A percentile compares a stretch with the other conserved stretches of the same genome.
These are phyloP conservation scores for Petrolisthes manimaculis DNA, from an alignment of 2,888 invertebrate species.

Conservation along the genomic window DNA sequence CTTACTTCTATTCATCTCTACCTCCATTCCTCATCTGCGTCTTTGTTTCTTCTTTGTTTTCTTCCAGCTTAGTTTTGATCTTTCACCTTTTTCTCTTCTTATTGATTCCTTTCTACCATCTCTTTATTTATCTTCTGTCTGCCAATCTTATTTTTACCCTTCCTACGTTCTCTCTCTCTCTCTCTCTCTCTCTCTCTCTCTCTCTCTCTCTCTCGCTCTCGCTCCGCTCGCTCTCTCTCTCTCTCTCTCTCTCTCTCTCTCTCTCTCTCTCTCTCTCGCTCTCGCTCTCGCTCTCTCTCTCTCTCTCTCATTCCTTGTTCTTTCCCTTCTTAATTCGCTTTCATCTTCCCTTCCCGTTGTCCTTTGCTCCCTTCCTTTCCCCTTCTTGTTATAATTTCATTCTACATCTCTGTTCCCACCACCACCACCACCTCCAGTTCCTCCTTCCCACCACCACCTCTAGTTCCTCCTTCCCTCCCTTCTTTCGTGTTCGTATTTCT, in stretches of 20 bases:
- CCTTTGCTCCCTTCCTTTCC: not conserved
- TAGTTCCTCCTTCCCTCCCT: not conserved
- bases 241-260: conserved; percentile 1
- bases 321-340: not conserved
- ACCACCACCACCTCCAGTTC: not conserved
- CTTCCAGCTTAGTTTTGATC: not conserved
- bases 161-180: not conserved
- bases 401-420: conserved; percentile 12
- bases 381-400: not conserved
- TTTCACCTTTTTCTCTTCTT: not conserved
- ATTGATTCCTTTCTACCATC: not conserved
- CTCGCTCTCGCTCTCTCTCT: not conserved
- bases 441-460: not conserved
- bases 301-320: not conserved
- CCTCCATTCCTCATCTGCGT: not conserved
- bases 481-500: not conserved
- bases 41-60: not conserved
- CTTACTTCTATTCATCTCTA: no score
- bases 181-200: not conserved
- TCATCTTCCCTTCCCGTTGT: not conserved
- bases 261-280: not conserved
- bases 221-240: not conserved
- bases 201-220: not conserved
- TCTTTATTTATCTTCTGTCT: not conserved
- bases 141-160: not conserved